Conservation (phyloP, 1,140 invertebrate species). For the Brachionus calyciflorus region DNA sequence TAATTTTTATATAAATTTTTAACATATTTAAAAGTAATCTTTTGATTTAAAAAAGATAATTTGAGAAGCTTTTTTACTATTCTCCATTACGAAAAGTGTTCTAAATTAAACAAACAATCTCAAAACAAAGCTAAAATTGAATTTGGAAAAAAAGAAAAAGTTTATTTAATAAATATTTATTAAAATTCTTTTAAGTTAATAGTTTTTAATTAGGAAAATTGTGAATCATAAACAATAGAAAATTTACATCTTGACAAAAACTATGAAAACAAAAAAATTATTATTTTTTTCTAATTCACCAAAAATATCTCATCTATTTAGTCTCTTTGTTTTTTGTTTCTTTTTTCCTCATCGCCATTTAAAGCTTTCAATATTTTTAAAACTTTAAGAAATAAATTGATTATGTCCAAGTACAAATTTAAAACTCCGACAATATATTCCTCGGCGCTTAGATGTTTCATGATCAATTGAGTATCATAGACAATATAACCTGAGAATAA, state of each 20-base stretch:
- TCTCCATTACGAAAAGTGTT: too few relatives aligned
- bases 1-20: too few relatives aligned
- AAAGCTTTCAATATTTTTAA: constrained; percentile 63
- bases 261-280: neutral
- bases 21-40: too few relatives aligned
- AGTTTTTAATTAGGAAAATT: neutral
- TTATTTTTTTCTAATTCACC: neutral
- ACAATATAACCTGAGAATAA: constrained; percentile 68
- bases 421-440: constrained; percentile 92
- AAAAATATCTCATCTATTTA: neutral
- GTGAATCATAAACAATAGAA: neutral
- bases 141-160: too few relatives aligned
- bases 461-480: constrained; percentile 90
- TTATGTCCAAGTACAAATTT: constrained; percentile 82
- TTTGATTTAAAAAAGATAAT: too few relatives aligned
- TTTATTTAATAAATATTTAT: neutral
- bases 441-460: constrained; percentile 85
- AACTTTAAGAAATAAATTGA: constrained; percentile 85
- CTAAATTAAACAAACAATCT: too few relatives aligned
- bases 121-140: too few relatives aligned
- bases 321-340: neutral
- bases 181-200: neutral
- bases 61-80: too few relatives aligned
- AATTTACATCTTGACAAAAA: neutral
- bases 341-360: neutral